phyloP scores from a whole-genome alignment of 2,888 invertebrate species.

The Cenopis cana region DNA sequence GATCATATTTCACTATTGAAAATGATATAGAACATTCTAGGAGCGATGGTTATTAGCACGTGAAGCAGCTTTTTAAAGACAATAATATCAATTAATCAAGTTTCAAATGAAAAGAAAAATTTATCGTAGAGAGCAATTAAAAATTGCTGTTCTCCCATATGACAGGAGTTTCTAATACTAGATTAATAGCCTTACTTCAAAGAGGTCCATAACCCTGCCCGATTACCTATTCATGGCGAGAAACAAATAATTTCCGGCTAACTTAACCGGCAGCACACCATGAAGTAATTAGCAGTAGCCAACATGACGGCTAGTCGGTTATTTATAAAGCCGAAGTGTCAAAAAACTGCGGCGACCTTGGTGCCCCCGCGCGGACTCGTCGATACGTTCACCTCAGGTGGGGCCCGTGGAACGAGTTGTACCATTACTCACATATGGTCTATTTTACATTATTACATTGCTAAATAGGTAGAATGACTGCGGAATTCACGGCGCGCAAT shows the following conservation, averaged over 20 bases:
- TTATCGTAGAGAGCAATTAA: not conserved
- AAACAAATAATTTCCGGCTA: constrained; percentile 80
- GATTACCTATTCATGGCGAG: constrained; percentile 71
- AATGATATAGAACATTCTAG: constrained; percentile 56
- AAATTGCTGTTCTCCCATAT: constrained; percentile 5
- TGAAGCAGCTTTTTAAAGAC: not conserved
- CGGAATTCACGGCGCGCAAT: constrained; percentile 13
- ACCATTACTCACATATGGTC: constrained; percentile 39
- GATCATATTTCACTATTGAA: constrained; percentile 70
- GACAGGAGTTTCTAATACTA: constrained; percentile 10
- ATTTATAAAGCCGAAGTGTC: constrained; percentile 79
- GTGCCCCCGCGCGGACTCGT: constrained; percentile 79
- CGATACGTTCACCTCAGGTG: constrained; percentile 82
- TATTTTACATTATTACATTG: constrained; percentile 23
- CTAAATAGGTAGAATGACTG: constrained; percentile 27
- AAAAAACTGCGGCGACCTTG: constrained; percentile 83
- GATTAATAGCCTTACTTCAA: constrained; percentile 49
- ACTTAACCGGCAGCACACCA: constrained; percentile 61
- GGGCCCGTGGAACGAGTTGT: constrained; percentile 68
- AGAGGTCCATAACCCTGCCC: constrained; percentile 70
- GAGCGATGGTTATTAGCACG: constrained; percentile 12
- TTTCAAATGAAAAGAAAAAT: not conserved
- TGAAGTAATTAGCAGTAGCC: constrained; percentile 67
- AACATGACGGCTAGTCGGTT: constrained; percentile 65
- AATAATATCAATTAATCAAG: not conserved